A percentile compares a stretch with the other conserved stretches of the same genome.
phyloP scores from a whole-genome alignment of 1,140 invertebrate species.

The Drosophila repletoides region DNA sequence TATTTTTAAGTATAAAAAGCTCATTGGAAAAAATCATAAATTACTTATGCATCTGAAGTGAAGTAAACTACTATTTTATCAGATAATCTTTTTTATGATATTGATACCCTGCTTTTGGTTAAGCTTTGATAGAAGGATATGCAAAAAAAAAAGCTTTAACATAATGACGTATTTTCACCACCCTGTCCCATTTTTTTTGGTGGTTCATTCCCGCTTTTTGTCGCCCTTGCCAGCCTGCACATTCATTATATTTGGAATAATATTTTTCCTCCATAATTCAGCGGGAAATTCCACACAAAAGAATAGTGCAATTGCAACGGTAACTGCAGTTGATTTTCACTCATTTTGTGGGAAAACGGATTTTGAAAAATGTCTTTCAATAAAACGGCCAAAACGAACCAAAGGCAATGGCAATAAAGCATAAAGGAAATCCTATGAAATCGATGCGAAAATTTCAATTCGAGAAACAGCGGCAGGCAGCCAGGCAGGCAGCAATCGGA shows the following conservation, averaged over 20 bases:
- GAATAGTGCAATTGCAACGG: not conserved
- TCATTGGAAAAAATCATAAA: too few relatives aligned
- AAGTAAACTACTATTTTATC: too few relatives aligned
- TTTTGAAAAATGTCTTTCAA: slow-evolving; percentile 69
- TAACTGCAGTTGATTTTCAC: slow-evolving; percentile 54
- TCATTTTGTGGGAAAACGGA: slow-evolving; percentile 58
- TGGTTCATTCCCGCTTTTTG: too few relatives aligned
- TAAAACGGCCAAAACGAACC: slow-evolving; percentile 28
- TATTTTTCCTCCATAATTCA: slow-evolving; percentile 70
- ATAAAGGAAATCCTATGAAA: slow-evolving; percentile 19
- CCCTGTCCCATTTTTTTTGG: too few relatives aligned
- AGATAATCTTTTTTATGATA: too few relatives aligned
- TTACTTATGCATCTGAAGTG: too few relatives aligned
- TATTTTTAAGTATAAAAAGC: too few relatives aligned
- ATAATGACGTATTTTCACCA: too few relatives aligned
- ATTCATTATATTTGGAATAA: slow-evolving; percentile 76
- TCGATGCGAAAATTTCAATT: slow-evolving; percentile 54
- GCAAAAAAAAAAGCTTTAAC: too few relatives aligned
- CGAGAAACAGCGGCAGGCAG: slow-evolving; percentile 8
- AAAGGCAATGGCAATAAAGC: slow-evolving; percentile 3
- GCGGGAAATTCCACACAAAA: not conserved
- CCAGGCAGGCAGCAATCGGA: not conserved
- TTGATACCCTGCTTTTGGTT: too few relatives aligned
- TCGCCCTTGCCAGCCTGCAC: slow-evolving; percentile 13
- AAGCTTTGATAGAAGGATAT: too few relatives aligned